Evolutionary conservation across 2,888 invertebrate species (phyloP), one percentile per base, ranked within the genome.

Genomic region (Bombylius major): DNA sequence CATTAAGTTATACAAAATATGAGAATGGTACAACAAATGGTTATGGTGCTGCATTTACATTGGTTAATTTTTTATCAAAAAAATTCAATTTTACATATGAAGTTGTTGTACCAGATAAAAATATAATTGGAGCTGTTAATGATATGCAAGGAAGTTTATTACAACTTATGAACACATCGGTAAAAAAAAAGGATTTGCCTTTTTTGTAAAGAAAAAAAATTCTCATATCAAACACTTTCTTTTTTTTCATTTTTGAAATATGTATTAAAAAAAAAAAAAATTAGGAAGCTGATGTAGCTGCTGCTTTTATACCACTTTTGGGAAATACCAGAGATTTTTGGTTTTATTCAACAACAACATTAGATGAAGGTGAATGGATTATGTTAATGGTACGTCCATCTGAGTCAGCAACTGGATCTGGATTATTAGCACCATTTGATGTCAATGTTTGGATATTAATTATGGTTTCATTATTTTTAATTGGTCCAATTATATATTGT

Each of bases 321-420:
- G 75, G 80, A 9, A 78, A 79, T 58, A 78, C 81, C 51, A 73
- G 77, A 33, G 69, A 75, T n/a, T 70, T 74, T 57, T 75, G 83
- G 5, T 72, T 75, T 8, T 90, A 83, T 70, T 74, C 73, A 4
- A 66, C 83, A 0, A 77, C 77, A 5, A 77, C 79, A 44, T 70
- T 91, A 59, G 88, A 89, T 61, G 86, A 86, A 62, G 86, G 85
- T 1, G 79, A 84, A 63, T 86, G 89, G 82, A 82, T 85, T 54
- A 87, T 89, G 71, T 78, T 92, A 69, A 81, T 91, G 81, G 84
- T 80, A 68, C 78, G 92, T 54, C 91, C 91, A 0, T 78, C 79
- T 44, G 89, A 86, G 67, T 90, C 91, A 0, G 89, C 90, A 0
- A 83, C 84, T 4, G 90, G 90, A 0, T 86, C 89, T 0, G 91